Conservation (phyloP, 2,113 vertebrate species). For the Archilochus colubris region DNA sequence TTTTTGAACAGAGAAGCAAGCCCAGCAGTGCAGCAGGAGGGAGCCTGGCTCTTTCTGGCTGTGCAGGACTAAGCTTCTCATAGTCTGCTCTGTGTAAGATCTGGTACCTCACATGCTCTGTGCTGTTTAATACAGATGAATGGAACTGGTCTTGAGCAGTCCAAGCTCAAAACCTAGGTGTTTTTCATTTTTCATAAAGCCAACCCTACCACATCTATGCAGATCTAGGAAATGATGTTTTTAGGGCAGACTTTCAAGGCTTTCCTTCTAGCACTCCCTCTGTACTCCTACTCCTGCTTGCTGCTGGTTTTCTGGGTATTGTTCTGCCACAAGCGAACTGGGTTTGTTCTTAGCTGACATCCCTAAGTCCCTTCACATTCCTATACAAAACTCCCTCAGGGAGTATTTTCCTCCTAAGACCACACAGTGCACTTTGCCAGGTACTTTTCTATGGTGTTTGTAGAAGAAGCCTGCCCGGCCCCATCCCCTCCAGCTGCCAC, state of each 20-base stretch:
- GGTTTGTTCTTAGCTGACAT: neutral
- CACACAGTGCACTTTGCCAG: neutral
- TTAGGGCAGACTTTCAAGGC: too few relatives aligned
- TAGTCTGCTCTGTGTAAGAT: accelerated
- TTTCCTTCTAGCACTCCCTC: neutral
- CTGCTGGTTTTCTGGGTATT: neutral
- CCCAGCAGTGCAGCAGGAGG: neutral
- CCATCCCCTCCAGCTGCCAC: neutral
- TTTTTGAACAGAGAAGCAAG: neutral
- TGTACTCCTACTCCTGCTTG: neutral
- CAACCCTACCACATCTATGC: neutral
- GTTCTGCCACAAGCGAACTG: neutral
- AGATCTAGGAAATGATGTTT: neutral
- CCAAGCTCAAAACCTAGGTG: neutral
- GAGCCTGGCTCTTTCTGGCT: neutral
- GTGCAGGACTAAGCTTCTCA: neutral
- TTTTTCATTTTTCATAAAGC: neutral
- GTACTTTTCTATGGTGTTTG: neutral
- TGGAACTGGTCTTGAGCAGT: neutral
- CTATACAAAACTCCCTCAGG: neutral
- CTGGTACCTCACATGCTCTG: neutral
- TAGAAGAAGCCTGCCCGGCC: neutral
- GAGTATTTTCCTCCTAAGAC: neutral
- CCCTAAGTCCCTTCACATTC: neutral
- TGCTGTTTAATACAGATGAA: neutral